Base-by-base conservation (phyloP, 1,140 invertebrate genomes). In the Matsumurasca onukii region DNA sequence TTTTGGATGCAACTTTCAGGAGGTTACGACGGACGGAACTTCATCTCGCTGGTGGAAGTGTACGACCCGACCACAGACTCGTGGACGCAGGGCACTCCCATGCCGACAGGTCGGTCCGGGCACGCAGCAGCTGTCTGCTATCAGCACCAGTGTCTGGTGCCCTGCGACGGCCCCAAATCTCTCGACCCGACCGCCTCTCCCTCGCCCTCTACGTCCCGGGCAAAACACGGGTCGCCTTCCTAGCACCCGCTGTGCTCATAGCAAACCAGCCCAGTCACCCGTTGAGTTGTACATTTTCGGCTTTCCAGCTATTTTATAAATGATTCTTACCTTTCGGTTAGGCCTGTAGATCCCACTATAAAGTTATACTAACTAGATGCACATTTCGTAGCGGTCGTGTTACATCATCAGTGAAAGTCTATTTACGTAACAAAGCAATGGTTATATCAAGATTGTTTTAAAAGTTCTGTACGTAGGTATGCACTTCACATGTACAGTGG, bases 51-150 rank as follows among this genome's bases (percentile, higher is more conserved):
- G 27, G 91, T 95, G 25, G 93, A 96, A 81, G 89, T 93, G 59
- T 97, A 93, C 76, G 90, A 95, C 80, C 91, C 92, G 29, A 80
- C 80, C 0, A 86, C 81, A 48, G 86, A 94, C 79, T 78, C 80
- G 30, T 97, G 94, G 95, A 82, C 83, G 64, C 81, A 84, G 69
- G 91, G 91, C 27, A 86, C 87, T 27, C 84, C 89, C 1, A 87
- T 97, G 79, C 89, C 89, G n/a, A 93, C 91, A 51, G 91, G 89
- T 22, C 86, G 93, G 69, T 95, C 93, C 30, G 94, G 94, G 5
- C 94, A 96, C 78, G 92, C 93, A 0, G 92, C 93, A 59, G 92
- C 92, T 13, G 91, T 95, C 0, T 93, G 91, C 72, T 91, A 90
- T 78, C 87, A 90, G 76, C 82, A 85, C 25, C 61, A 39, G 13